Base-by-base conservation (phyloP, 2,113 vertebrate species). In the Cavia porcellus region DNA sequence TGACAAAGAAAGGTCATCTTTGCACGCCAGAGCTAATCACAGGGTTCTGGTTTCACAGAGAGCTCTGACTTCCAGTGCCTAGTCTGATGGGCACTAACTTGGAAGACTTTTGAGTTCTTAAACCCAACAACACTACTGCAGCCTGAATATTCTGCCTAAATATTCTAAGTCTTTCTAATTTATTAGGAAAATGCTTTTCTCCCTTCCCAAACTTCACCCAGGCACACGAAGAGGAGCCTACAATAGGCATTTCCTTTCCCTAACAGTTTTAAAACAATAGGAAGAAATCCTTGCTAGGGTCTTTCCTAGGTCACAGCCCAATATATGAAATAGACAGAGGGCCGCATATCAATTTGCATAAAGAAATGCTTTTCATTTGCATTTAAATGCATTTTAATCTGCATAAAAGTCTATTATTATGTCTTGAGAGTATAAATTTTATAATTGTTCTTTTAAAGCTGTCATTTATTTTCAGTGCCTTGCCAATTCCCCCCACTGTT, bases 381-480 rank as follows among this genome's bases (percentile, higher is more conserved):
- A 97, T 97, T 94, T 90, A 96, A 98, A 98, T 98, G 57, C 50
- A 92, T 94, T 95, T 85, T 64, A 88, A 98, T 97, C 96, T 97
- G 96, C 97, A 96, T 97, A 97, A 93, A 97, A 92, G 47, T 93
- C 96, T 97, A 93, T 97, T 97, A 96, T 96, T 97, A 97, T 82
- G 86, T 52, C 61, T 97, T 92, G 92, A 92, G 87, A 97, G 57
- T 91, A 94, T 92, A 98, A 79, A 97, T 97, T 97, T 96, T 95
- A 83, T 98, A 98, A 97, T 97, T 96, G 95, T 96, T 90, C 96
- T 97, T 95, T 96, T 95, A 90, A 97, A 96, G 66, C 92, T 97
- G 97, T 96, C 97, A 97, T 81, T 97, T 97, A 94, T 81, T 95
- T 96, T 91, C 86, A 22, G 20, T 50, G 52, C 55, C 62, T 92